These are phyloP conservation scores for Cheirogaleus medius DNA, from an alignment of 2,113 vertebrate species.

Conservation along the genomic window DNA sequence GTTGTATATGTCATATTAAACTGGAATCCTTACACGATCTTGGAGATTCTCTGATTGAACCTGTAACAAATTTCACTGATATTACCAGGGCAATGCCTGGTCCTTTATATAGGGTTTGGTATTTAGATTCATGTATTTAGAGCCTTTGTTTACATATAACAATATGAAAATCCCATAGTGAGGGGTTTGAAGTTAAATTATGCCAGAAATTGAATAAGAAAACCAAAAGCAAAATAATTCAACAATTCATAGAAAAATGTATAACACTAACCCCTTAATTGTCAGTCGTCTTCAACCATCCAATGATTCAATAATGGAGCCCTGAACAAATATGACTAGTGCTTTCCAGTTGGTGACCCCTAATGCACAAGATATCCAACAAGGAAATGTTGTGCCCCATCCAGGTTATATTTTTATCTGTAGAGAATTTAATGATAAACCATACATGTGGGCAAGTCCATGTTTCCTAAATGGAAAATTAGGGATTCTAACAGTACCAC, in stretches of 20 bases:
- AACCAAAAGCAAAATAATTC: not conserved
- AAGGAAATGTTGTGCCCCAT: not conserved
- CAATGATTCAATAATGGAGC: not conserved
- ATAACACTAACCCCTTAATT: not conserved
- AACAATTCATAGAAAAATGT: not conserved
- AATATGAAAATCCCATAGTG: not conserved
- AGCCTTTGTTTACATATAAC: not conserved
- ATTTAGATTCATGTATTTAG: not conserved
- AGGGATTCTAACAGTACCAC: not conserved
- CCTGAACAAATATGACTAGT: not conserved
- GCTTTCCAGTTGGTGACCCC: not conserved
- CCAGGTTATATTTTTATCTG: not conserved
- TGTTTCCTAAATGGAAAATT: not conserved
- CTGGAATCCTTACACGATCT: not conserved
- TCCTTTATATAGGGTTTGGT: not conserved
- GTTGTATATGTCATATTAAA: not conserved
- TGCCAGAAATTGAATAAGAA: not conserved
- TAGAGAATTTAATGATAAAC: not conserved
- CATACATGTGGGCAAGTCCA: not conserved
- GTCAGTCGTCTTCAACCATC: not conserved
- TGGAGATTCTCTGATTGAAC: not conserved
- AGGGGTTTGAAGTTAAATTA: not conserved
- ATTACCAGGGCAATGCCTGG: not conserved
- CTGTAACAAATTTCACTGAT: not conserved
- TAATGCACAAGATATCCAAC: not conserved